Conservation (phyloP, 2,888 invertebrate genomes). For the Dolomedes plantarius region DNA sequence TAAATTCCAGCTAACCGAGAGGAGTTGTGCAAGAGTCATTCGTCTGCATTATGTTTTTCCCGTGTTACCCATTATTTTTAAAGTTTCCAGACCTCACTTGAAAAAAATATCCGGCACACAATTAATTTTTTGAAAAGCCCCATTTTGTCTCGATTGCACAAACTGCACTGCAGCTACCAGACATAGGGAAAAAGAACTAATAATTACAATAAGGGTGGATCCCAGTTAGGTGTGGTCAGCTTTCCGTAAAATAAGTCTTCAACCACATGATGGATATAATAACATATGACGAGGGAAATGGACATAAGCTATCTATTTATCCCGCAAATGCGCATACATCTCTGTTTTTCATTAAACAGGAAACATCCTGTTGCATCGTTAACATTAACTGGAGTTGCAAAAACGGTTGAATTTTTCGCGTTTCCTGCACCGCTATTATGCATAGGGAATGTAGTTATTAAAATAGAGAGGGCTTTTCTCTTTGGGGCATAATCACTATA, state of each 20-base stretch:
- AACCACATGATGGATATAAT: neutral
- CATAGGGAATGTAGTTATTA: neutral
- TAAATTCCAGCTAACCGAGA: too few species aligned
- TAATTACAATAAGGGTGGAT: neutral
- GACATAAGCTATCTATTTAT: neutral
- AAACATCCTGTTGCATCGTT: conserved; percentile 9
- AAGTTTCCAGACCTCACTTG: too few species aligned
- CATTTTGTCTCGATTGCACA: too few species aligned
- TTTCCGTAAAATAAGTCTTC: neutral
- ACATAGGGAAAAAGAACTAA: neutral
- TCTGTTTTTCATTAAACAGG: neutral
- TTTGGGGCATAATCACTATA: neutral
- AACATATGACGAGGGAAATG: neutral
- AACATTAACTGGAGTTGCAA: neutral
- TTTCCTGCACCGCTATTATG: neutral
- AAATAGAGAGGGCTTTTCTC: neutral
- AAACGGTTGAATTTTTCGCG: neutral
- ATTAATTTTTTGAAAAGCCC: too few species aligned
- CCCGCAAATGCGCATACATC: neutral
- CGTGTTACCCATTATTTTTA: too few species aligned
- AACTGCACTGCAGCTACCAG: too few species aligned
- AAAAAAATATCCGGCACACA: too few species aligned
- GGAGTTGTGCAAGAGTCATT: too few species aligned
- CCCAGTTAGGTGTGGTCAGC: conserved; percentile 5
- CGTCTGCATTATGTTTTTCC: too few species aligned